These are phyloP conservation scores for Brachyptera risi DNA, from an alignment of 2,888 invertebrate species.

Conservation along the genomic window DNA sequence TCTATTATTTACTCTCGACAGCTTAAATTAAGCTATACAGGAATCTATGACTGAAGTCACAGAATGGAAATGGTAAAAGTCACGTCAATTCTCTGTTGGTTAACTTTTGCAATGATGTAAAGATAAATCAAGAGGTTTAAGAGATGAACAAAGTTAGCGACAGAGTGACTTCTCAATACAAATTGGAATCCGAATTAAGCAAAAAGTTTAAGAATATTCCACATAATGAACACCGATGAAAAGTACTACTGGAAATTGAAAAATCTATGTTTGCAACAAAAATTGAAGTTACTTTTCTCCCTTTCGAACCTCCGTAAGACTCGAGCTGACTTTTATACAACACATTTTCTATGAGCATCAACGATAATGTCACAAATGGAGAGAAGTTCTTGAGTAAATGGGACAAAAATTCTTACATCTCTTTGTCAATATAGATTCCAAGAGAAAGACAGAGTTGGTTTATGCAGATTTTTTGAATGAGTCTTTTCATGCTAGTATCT, in stretches of 20 bases:
- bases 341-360: too few relatives aligned
- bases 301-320: too few relatives aligned
- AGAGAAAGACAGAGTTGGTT: too few relatives aligned
- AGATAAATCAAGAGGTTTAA: not conserved
- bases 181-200: not conserved
- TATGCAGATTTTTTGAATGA: too few relatives aligned
- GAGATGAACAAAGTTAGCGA: not conserved
- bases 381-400: not conserved
- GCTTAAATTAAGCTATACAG: not conserved
- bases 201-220: constrained; percentile 4
- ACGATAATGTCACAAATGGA: not conserved
- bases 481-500: too few relatives aligned
- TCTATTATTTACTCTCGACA: too few relatives aligned
- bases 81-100: not conserved
- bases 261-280: too few relatives aligned
- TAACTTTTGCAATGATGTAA: not conserved
- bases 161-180: not conserved
- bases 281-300: too few relatives aligned
- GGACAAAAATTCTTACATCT: not conserved
- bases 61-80: not conserved
- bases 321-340: too few relatives aligned
- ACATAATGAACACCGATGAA: constrained; percentile 7
- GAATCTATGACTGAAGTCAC: not conserved
- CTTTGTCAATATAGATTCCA: not conserved
- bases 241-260: too few relatives aligned